Conservation (phyloP, 2,888 invertebrate species). For the Asteroscopus sphinx region DNA sequence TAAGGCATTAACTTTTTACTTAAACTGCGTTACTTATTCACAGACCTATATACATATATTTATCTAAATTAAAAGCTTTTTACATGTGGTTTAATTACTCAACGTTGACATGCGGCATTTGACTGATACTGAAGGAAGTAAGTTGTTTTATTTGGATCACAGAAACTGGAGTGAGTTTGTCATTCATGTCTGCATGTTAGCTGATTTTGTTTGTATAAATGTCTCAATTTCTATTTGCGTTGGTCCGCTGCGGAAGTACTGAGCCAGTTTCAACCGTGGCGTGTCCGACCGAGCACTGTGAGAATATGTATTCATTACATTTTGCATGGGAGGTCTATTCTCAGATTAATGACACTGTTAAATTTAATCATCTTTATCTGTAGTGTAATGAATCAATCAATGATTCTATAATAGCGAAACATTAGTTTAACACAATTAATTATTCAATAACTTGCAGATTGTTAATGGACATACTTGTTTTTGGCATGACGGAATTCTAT, state of each 20-base stretch:
- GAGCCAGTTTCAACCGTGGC: conserved; percentile 64
- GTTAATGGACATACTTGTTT: conserved; percentile 40
- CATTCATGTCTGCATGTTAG: conserved; percentile 48
- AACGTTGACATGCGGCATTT: conserved; percentile 36
- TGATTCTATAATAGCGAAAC: conserved; percentile 57
- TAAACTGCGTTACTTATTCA: conserved; percentile 27
- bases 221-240: conserved; percentile 57
- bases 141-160: conserved; percentile 62
- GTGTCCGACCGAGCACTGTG: conserved; percentile 63
- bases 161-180: conserved; percentile 61
- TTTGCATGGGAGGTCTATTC: conserved; percentile 70
- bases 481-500: conserved; percentile 33
- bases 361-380: conserved; percentile 66
- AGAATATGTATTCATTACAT: conserved; percentile 69
- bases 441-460: conserved; percentile 49
- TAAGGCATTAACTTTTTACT: conserved; percentile 37
- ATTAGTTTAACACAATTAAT: conserved; percentile 57
- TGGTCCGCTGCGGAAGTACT: conserved; percentile 66
- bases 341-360: conserved; percentile 63
- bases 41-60: conserved; percentile 45
- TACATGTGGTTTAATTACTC: conserved; percentile 45
- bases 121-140: conserved; percentile 52
- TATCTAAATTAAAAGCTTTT: conserved; percentile 38
- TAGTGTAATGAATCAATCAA: conserved; percentile 64
- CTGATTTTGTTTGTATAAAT: conserved; percentile 59